Percentiles rank a stretch among this genome's conserved stretches.
Evolutionary conservation across 2,888 invertebrate species (phyloP).

Genomic region (Epinotia nisella): DNA sequence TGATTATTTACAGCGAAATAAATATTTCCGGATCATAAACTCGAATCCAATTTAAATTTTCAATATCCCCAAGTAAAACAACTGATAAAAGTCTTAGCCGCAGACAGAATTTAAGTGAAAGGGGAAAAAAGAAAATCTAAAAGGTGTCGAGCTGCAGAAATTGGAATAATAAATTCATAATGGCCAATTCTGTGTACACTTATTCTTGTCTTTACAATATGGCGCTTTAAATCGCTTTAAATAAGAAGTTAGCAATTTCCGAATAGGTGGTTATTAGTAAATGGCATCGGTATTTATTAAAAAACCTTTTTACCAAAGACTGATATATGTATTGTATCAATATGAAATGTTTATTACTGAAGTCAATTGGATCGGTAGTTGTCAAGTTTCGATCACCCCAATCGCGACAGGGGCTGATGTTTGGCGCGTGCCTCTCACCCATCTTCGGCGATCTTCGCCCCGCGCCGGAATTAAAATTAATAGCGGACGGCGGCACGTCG

Average conservation of each 20-base stretch:
- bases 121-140: slow-evolving; percentile 42
- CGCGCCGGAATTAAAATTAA: slow-evolving; percentile 82
- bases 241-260: slow-evolving; percentile 8
- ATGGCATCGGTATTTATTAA: too few relatives aligned
- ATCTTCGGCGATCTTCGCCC: slow-evolving; percentile 77
- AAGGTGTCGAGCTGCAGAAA: slow-evolving; percentile 44
- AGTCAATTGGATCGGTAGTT: slow-evolving; percentile 22
- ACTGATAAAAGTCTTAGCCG: slow-evolving; percentile 45
- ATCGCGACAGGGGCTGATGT: slow-evolving; percentile 51
- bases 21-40: slow-evolving; percentile 42
- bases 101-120: slow-evolving; percentile 45
- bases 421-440: slow-evolving; percentile 73
- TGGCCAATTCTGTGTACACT: slow-evolving; percentile 30
- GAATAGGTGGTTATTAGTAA: not conserved
- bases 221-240: slow-evolving; percentile 1
- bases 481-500: slow-evolving; percentile 72
- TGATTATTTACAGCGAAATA: slow-evolving; percentile 15
- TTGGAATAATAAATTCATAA: slow-evolving; percentile 45
- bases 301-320: not conserved
- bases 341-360: slow-evolving; percentile 1
- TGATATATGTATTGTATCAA: not conserved
- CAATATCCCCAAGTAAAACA: slow-evolving; percentile 45
- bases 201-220: slow-evolving; percentile 25
- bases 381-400: slow-evolving; percentile 52
- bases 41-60: slow-evolving; percentile 44